Conservation (phyloP, 2,113 vertebrate genomes). For the Pongo pygmaeus region DNA sequence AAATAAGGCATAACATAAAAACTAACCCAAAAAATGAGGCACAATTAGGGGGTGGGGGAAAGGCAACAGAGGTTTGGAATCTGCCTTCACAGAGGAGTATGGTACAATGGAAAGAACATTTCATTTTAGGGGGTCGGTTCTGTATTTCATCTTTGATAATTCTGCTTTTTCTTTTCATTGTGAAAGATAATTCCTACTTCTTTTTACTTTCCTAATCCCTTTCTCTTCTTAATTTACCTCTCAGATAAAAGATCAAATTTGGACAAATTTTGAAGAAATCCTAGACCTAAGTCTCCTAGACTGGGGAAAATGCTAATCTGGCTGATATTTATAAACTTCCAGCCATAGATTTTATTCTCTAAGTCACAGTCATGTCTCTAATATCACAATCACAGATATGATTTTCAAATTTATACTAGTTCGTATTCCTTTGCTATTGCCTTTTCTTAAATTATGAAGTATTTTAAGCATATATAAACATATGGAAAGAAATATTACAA, state of each 20-base stretch:
- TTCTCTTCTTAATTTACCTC: neutral
- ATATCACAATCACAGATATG: too few relatives aligned
- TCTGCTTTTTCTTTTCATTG: neutral
- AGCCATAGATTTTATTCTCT: neutral
- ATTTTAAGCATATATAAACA: neutral
- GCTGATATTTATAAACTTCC: neutral
- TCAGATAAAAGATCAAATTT: neutral
- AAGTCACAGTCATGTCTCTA: neutral
- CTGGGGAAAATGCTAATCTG: neutral
- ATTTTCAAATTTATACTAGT: neutral
- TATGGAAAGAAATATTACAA: neutral
- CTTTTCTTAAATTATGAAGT: neutral
- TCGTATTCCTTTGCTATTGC: neutral
- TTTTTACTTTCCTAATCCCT: neutral
- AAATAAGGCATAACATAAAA: neutral
- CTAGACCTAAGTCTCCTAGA: neutral
- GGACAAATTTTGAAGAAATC: neutral
- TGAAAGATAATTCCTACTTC: neutral
- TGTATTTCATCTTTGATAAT: neutral
- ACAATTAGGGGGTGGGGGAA: fast-evolving
- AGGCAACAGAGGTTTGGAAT: neutral
- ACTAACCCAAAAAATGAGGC: neutral
- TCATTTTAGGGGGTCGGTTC: neutral
- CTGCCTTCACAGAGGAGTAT: neutral
- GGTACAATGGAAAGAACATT: neutral